Base-by-base conservation (phyloP, 2,797 vertebrate genomes). In the Diglossa cyanea region DNA sequence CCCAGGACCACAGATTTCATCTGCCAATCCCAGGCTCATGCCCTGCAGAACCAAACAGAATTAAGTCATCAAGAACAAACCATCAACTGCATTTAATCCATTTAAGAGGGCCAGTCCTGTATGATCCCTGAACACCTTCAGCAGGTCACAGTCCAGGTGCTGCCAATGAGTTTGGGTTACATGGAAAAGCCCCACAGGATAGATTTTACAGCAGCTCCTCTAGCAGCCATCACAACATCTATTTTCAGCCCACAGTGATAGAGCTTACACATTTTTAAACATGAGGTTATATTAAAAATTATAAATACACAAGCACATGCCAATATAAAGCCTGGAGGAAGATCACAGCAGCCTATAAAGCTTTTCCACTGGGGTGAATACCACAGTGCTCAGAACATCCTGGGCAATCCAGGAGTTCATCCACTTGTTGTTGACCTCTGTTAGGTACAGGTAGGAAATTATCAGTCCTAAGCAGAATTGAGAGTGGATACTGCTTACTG, bases 161-260 rank as follows among this genome's bases (percentile, higher is more conserved):
- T 58, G 61, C 37, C 74, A 48, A 0, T 5, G 37, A 75, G 17
- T 37, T 78, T 57, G 77, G 65, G 24, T 70, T 53, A 40, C 30
- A 6, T 1, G 48, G 51, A 70, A 35, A 90, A 87, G 44, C 25
- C 78, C 20, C 53, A 40, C 44, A 18, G 23, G 18, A 8, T 4
- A 37, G 67, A 42, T 28, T 83, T 67, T 48, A 77, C 55, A 94
- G 60, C 50, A 78, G n/a, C 65, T 48, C 42, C 47, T 42, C 23
- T 7, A 76, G 39, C 45, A 71, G 30, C 50, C 25, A 35, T 23
- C 57, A 28, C 62, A 58, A 33, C 21, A 57, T 37, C 33, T 3
- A 0, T 33, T 76, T 70, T 74, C 2, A 4, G 30, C 23, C 35
- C 1, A 3, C 3, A 44, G 65, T 2, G 0, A 48, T 1, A 31